Conservation (phyloP, 2,888 invertebrate species). For the Leptogaster cylindrica region DNA sequence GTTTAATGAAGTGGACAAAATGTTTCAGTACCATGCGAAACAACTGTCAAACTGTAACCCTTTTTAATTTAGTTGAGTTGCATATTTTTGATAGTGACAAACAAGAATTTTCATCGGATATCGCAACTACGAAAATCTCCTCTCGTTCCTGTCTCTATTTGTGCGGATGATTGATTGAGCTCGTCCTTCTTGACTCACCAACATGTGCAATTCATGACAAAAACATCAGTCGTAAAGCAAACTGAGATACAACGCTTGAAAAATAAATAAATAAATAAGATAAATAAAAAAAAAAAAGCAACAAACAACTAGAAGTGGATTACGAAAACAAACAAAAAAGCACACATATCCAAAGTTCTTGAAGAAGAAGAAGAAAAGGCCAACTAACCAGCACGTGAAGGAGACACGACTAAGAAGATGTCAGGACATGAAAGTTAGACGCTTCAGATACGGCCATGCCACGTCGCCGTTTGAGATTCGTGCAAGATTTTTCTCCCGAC, state of each 20-base stretch:
- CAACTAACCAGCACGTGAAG: conserved; percentile 32
- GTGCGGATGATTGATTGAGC: conserved; percentile 35
- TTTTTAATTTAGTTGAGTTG: no score
- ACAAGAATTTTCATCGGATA: no score
- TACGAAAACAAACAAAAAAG: not conserved
- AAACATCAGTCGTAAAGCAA: no score
- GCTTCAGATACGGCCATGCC: conserved; percentile 30
- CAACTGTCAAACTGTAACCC: no score
- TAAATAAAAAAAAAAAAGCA: conserved; percentile 2
- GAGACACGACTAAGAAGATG: conserved; percentile 32
- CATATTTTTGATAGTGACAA: no score
- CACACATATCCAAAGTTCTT: not conserved
- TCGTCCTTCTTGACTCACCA: conserved; percentile 30
- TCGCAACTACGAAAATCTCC: not conserved
- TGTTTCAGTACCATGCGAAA: no score
- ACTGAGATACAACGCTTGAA: no score
- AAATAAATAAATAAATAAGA: not conserved
- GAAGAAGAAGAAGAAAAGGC: conserved; percentile 8
- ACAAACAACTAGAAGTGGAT: no score
- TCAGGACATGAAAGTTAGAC: conserved; percentile 40
- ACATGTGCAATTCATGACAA: conserved; percentile 34
- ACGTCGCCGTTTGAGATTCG: conserved; percentile 30
- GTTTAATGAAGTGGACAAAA: no score
- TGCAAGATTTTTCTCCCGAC: conserved; percentile 37
- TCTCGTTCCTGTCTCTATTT: not conserved